These are phyloP conservation scores for Thaleichthys pacificus DNA, from an alignment of 2,797 vertebrate genomes.

Conservation along the genomic window DNA sequence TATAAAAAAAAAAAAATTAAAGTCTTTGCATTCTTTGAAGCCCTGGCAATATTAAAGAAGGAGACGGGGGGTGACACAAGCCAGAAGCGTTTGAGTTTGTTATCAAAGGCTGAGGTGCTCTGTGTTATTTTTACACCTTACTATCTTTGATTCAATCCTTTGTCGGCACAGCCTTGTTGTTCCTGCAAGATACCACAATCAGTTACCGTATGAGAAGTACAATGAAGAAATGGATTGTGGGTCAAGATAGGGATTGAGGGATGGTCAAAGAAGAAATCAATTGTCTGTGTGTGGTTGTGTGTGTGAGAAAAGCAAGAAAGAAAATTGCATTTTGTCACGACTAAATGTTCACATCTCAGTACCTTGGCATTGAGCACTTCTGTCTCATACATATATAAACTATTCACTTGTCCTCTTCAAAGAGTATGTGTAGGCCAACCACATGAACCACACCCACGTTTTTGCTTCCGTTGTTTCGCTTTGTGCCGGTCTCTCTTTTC, in stretches of 20 bases:
- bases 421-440: too few species aligned
- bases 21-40: background rate
- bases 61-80: background rate
- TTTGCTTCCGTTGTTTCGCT: too few species aligned
- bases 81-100: conserved; percentile 1
- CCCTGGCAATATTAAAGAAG: background rate
- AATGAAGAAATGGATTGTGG: background rate
- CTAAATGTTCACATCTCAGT: too few species aligned
- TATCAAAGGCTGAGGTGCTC: conserved; percentile 6
- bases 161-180: conserved; percentile 9
- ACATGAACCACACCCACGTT: too few species aligned
- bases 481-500: too few species aligned
- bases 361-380: too few species aligned
- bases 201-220: background rate
- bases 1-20: too few species aligned
- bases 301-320: background rate
- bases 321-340: too few species aligned
- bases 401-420: too few species aligned
- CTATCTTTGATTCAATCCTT: conserved; percentile 23
- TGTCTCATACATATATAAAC: too few species aligned
- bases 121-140: conserved; percentile 3
- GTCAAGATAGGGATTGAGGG: background rate
- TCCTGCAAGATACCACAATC: conserved; percentile 4
- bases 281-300: background rate
- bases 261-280: background rate